Base-by-base conservation (phyloP, 2,888 invertebrate genomes). In the Anagyrus pseudococci region DNA sequence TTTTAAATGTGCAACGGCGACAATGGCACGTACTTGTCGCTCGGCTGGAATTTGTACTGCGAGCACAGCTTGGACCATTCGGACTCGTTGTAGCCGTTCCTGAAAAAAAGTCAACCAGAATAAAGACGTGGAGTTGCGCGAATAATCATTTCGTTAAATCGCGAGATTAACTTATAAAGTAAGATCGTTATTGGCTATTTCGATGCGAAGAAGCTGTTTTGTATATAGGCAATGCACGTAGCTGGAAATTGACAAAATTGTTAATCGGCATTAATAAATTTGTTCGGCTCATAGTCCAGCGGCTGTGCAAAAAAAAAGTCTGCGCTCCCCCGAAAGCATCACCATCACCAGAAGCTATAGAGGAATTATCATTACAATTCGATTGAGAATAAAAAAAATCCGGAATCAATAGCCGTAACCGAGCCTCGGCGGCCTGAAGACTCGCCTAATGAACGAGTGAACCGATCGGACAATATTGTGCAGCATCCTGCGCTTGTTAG, bases 31-130 rank as follows among this genome's bases (percentile, higher is more conserved):
- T 87, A 87, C 75, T 87, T 87, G 66, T 86, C 87, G 40, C 87
- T 87, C 1, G 88, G 88, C 68, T 85, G 83, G 73, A 86, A 88
- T 69, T 85, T 85, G 84, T 85, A 87, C 70, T 86, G 85, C 4
- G 86, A 83, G 71, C 88, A 88, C 50, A 88, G 76, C 60, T 81
- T 82, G 71, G 85, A 84, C 49, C 85, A 84, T 69, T 84, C 85
- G 29, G 84, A 84, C 73, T 86, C 82, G 62, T 84, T 83, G 69
- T 86, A 87, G 48, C 88, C 88, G 73, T 84, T 86, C 72, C 88
- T 88, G 80, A 44, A 79, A 69, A 68, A 68, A 56, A 47, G 41
- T 1, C 8, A 43, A n/a, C n/a, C n/a, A n/a, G n/a, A n/a, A n/a
- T n/a, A n/a, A n/a, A n/a, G n/a, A n/a, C n/a, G n/a, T n/a, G n/a